Base-by-base conservation (phyloP, 2,113 vertebrate genomes). In the Hippoglossus stenolepis region DNA sequence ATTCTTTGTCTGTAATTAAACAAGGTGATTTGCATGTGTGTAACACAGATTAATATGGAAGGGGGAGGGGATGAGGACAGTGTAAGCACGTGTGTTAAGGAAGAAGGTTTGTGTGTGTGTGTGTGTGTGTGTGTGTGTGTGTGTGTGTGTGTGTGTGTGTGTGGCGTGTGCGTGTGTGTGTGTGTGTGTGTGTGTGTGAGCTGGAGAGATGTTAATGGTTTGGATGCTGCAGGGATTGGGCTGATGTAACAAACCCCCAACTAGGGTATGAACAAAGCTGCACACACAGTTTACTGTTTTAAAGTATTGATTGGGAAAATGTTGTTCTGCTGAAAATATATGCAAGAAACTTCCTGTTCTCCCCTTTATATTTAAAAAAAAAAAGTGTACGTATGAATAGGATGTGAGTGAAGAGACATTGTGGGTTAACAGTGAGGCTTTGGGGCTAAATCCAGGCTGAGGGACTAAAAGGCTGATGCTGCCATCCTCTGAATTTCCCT, bases 1-100 rank as follows among this genome's bases (percentile, higher is more conserved):
- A 66, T 70, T 91, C 82, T 87, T 87, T 90, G 85, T 82, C 70
- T 91, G 89, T 94, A 95, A 95, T 94, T 94, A 95, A 94, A 93
- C 87, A 87, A 89, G 91, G 90, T 88, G 90, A 93, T 94, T 94
- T 93, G 92, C 91, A 94, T 94, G 91, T 87, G 85, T 89, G 88
- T 90, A 92, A 89, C 85, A 90, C 78, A 76, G 83, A 91, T 89
- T 90, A 91, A 85, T 84, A 86, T 77, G 75, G 49, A 54, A 18
- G 54, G 80, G 82, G 79, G 79, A 62, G 71, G 76, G 53, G 60
- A 21, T 20, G 15, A 40, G 57, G 23, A 43, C 7, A 20, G 56
- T 72, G 63, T 24, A 28, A 70, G 76, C 6, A 9, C 49, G 59
- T 56, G 54, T 67, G 67, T 67, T 24, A 53, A 28, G 64, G 69